Evolutionary conservation across 2,888 invertebrate species (phyloP), one percentile per base, ranked within the genome.

Genomic region (Rhynchonema sp.): DNA sequence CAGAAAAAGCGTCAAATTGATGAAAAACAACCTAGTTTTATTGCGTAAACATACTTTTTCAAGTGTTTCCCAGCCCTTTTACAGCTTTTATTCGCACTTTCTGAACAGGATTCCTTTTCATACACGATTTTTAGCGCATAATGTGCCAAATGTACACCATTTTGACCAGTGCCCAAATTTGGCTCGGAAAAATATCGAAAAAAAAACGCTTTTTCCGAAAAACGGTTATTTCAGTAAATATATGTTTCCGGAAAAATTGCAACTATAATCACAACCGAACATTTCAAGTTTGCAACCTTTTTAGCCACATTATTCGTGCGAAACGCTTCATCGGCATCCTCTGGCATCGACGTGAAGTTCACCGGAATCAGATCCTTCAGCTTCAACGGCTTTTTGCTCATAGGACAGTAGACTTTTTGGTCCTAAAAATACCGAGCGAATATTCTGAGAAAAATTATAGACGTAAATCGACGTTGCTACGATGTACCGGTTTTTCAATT

Each of bases 311-410:
- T n/a, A 23, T 49, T 49, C 23, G 9, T 13, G 9, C 49, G 20
- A 23, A 49, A 17, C n/a, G 49, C 6, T 13, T 84, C 85, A 72
- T 86, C 85, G 0, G 87, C 85, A 63, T 85, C 86, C n/a, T n/a
- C n/a, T n/a, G n/a, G n/a, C 0, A 91, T 84, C 62, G 84, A 78
- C 0, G 88, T 92, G 78, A 98, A 98, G 71, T 89, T 87, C 0
- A 98, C 84, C 66, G 86, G 82, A 66, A 94, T 84, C 46, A 99
- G 78, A 75, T 96, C 91, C 72, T 94, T 96, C 68, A 86, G 80
- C 76, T 86, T 88, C 27, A 98, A 74, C 1, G 86, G 84, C 69
- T 83, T 84, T 1, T 85, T 83, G 67, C 85, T 87, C 69, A 90
- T 82, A 0, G 90, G 90, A 71, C 89, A 89, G 57, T 82, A 81